Evolutionary conservation across 2,113 vertebrate genomes (phyloP).

Genomic region (Toxostoma redivivum): DNA sequence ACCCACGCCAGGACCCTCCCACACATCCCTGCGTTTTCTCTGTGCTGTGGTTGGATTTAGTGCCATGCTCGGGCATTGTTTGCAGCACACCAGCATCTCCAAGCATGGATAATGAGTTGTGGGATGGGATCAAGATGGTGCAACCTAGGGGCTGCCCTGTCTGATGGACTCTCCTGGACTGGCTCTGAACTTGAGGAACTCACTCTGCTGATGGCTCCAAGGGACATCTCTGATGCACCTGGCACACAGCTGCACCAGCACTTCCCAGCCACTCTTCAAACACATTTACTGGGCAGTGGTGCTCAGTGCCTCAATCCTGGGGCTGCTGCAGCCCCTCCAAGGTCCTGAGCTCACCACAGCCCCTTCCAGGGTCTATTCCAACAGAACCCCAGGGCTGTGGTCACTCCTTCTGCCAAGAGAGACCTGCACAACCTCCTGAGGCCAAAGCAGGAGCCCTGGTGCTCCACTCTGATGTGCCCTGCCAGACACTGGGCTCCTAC

Average conservation of each 20-base stretch:
- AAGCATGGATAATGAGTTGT: fast-evolving
- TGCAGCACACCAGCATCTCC: fast-evolving
- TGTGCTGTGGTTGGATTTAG: neutral
- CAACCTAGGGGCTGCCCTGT: fast-evolving
- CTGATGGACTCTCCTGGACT: fast-evolving
- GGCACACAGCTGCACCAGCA: fast-evolving
- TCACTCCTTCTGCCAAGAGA: neutral
- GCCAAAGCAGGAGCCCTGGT: fast-evolving
- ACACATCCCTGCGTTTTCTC: neutral
- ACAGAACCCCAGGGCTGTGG: neutral
- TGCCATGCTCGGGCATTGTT: fast-evolving
- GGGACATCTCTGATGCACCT: neutral
- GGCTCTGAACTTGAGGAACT: neutral
- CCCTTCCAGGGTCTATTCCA: neutral
- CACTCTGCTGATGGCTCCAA: neutral
- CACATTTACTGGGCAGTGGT: neutral
- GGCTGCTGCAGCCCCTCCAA: neutral
- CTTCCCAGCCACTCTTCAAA: neutral
- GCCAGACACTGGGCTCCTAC: fast-evolving
- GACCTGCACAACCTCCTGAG: fast-evolving
- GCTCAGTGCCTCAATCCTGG: fast-evolving
- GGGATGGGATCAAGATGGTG: fast-evolving
- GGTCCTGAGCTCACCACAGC: neutral
- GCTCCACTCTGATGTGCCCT: neutral
- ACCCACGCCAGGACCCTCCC: neutral